Evolutionary conservation across 2,888 invertebrate species (phyloP), one percentile per base, ranked within the genome.

Genomic region (Idaea dimidiata): DNA sequence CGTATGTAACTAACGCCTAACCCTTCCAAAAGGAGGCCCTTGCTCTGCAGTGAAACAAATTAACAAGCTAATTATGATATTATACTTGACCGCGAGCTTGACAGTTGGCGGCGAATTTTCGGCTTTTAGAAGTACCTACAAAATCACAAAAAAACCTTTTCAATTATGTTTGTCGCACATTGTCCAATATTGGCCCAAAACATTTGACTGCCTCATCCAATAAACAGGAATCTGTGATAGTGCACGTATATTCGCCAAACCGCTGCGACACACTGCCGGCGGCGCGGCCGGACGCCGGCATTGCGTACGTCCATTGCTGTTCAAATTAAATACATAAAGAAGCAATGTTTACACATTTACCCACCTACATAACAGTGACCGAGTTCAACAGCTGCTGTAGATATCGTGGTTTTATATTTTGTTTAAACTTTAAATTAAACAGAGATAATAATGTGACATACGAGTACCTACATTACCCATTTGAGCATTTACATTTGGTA

Each of bases 281-380:
- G 24, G 24, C 24, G 24, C 24, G 24, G 24, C 3, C 24, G 24
- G 24, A 24, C 24, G 24, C 3, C 5, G 24, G 86, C 84, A 86
- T 89, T 85, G 83, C 83, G 83, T 83, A 79, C 84, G 84, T 81
- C 84, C 85, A 83, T 87, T 80, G 87, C 79, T 76, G 87, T 83
- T 88, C 84, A 88, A 89, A 90, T 90, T 89, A 91, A 90, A 91
- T 86, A 85, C 88, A 87, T 89, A 88, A 89, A 89, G 88, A 89
- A 86, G 82, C 83, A 78, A 78, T 83, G 83, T 86, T 80, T 82
- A 85, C 84, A 81, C 76, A 80, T 74, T 76, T 77, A 79, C 72
- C 72, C 73, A 70, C 68, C 70, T 65, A 68, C 60, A 24, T 24
- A 24, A 24, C 43, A 43, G 43, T 43, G 43, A 14, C 14, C 43